phyloP scores from a whole-genome alignment of 2,888 invertebrate genomes.

The Acleris emargana region DNA sequence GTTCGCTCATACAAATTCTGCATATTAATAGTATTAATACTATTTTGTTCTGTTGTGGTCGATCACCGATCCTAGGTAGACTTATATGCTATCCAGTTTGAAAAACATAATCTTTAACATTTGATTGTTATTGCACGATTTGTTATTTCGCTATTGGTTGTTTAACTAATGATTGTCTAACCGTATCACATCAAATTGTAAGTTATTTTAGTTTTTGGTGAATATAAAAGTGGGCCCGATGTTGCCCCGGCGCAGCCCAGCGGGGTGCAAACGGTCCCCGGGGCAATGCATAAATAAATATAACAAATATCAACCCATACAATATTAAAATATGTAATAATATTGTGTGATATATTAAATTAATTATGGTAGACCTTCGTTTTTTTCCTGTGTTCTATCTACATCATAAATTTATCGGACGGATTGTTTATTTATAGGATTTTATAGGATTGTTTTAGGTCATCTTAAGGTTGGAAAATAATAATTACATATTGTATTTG shows the following conservation, averaged over 20 bases:
- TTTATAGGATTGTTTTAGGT: too few species aligned
- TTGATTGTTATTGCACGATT: too few species aligned
- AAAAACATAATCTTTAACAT: too few species aligned
- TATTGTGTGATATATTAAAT: slow-evolving; percentile 36
- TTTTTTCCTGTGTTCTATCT: slow-evolving; percentile 5
- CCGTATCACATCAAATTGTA: slow-evolving; percentile 59
- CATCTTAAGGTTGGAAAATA: too few species aligned
- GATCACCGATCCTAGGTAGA: not conserved
- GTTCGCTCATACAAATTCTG: too few species aligned
- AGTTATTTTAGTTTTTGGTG: slow-evolving; percentile 73
- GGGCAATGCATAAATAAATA: slow-evolving; percentile 64
- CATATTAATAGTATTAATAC: too few species aligned
- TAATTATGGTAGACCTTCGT: slow-evolving; percentile 24
- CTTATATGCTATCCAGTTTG: slow-evolving; percentile 25
- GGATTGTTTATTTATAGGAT: not conserved
- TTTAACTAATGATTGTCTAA: slow-evolving; percentile 40
- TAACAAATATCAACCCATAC: slow-evolving; percentile 63
- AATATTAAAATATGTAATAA: slow-evolving; percentile 44
- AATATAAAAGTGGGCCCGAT: slow-evolving; percentile 66
- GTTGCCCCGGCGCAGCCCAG: slow-evolving; percentile 63
- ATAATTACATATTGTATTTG: too few species aligned
- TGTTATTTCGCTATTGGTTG: too few species aligned
- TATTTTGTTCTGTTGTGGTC: too few species aligned
- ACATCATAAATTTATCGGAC: slow-evolving; percentile 3
- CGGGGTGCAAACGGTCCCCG: slow-evolving; percentile 60